phyloP scores from a whole-genome alignment of 2,113 vertebrate species.

The Pomatostomus ruficeps region DNA sequence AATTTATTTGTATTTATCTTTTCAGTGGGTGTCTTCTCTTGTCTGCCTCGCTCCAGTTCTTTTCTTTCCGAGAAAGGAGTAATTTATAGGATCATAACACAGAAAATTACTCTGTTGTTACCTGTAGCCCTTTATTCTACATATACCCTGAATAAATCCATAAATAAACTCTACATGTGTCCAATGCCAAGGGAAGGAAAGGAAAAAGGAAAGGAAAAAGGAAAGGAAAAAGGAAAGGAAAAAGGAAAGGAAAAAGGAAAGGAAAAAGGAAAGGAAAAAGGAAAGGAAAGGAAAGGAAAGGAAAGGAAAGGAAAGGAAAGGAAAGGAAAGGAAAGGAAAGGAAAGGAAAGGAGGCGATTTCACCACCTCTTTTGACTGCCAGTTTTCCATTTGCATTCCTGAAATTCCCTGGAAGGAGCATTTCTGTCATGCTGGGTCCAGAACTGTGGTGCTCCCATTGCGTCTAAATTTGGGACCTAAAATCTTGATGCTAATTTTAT shows the following conservation, averaged over 20 bases:
- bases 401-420: neutral
- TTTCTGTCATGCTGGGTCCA: neutral
- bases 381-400: neutral
- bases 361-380: neutral
- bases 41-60: neutral
- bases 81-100: neutral
- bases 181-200: neutral
- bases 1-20: constrained; percentile 14
- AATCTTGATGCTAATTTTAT: neutral
- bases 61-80: neutral
- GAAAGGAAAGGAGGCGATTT: neutral
- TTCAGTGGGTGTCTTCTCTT: neutral
- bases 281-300: neutral
- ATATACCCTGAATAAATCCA: neutral
- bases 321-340: neutral
- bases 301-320: neutral
- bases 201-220: neutral
- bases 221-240: neutral
- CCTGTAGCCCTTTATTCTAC: neutral
- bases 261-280: neutral
- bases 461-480: neutral
- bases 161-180: neutral
- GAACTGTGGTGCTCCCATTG: neutral
- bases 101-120: neutral
- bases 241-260: neutral